Base-by-base conservation (phyloP, 1,140 invertebrate species). In the Lineus longissimus region DNA sequence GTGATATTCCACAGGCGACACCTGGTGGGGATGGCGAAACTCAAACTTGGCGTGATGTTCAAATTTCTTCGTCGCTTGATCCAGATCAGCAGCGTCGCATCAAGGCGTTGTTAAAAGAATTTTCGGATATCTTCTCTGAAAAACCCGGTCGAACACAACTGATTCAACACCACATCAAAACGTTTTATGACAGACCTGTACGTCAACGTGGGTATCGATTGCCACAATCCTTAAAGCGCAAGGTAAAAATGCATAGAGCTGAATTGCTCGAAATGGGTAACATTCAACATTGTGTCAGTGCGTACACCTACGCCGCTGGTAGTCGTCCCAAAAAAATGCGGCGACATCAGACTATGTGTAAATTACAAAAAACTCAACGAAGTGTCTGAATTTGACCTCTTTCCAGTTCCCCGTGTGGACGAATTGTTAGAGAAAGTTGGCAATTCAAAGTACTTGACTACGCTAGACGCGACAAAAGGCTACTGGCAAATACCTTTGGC, bases 251-350 rank as follows among this genome's bases (percentile, higher is more conserved):
- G 15, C 75, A 84, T 70, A 63, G 83, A 13, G 63, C 73, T 13
- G 66, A 67, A 15, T 65, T 85, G 55, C 67, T 76, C 19, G 36
- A 65, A 19, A 62, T 76, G 47, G 77, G 78, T 23, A 71, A 81
- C 22, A 79, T 83, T 45, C 61, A 69, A 57, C 69, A 67, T 56
- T 72, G 76, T 47, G 63, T 66, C 60, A 79, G 76, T 22, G 76
- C 83, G 25, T 86, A 83, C 81, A 83, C n/a, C 78, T 7, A 81
- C 84, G 2, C 84, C 84, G 2, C 67, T 86, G 22, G 84, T 86
- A 0, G 70, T 80, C 1, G 79, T 85, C 0, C 36, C 73, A 22
- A 86, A 86, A 58, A 73, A 1, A 74, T 85, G 66, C n/a, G 81
- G 79, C 11, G 66, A 71, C n/a, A 66, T 82, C 33, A 64, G 84